Conservation (phyloP, 2,113 vertebrate genomes). For the Callocephalon fimbriatum region DNA sequence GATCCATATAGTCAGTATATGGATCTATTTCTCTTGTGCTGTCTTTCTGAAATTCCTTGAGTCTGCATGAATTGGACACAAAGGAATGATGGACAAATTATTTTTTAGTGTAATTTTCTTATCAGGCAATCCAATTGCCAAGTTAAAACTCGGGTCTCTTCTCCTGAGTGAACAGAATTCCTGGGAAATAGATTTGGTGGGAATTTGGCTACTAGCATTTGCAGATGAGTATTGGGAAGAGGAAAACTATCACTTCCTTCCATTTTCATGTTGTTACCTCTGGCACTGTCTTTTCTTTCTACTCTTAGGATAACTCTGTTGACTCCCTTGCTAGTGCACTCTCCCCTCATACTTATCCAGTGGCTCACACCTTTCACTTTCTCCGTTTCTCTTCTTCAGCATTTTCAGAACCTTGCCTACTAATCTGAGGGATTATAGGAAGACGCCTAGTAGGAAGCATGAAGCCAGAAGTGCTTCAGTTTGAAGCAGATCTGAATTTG, state of each 20-base stretch:
- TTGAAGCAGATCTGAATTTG: neutral
- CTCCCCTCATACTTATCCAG: neutral
- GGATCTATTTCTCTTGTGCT: neutral
- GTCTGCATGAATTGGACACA: neutral
- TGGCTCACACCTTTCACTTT: neutral
- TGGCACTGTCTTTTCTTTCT: neutral
- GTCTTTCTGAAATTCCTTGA: neutral
- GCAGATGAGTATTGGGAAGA: neutral
- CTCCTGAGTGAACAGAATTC: neutral
- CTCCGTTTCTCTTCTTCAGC: neutral
- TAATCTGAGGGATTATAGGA: neutral
- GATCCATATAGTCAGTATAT: too few species aligned
- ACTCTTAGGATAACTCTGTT: neutral
- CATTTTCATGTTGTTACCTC: neutral
- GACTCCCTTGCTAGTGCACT: neutral
- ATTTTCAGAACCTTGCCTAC: neutral
- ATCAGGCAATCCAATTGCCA: neutral
- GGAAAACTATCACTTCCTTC: neutral
- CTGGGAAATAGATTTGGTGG: neutral
- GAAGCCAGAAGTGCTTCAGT: neutral
- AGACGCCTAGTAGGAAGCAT: neutral
- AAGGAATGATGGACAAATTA: neutral
- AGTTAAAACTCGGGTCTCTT: neutral
- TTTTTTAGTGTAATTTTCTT: neutral
- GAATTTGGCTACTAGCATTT: neutral